phyloP scores from a whole-genome alignment of 1,140 invertebrate species.

The Lordiphosa stackelbergi region DNA sequence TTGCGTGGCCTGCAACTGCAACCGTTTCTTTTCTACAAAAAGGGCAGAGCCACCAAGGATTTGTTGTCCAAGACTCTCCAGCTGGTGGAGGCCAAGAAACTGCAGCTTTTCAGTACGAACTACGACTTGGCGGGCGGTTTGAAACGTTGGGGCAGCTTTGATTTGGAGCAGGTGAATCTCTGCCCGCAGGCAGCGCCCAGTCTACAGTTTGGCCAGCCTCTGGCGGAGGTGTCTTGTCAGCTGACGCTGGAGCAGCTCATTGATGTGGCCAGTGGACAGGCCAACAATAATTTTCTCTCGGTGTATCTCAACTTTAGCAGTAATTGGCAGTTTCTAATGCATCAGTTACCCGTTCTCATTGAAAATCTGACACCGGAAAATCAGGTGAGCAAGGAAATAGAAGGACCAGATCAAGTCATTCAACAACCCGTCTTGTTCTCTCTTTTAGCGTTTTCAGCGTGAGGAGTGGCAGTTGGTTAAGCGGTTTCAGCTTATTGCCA shows the following conservation, averaged over 20 bases:
- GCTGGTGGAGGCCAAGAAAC: constrained; percentile 21
- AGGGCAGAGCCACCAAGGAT: constrained; percentile 79
- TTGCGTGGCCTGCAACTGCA: constrained; percentile 77
- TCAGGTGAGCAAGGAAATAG: constrained; percentile 25
- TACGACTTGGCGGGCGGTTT: constrained; percentile 59
- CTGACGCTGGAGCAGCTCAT: constrained; percentile 79
- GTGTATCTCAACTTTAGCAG: constrained; percentile 79
- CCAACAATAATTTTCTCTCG: constrained; percentile 78
- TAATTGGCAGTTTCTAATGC: constrained; percentile 73
- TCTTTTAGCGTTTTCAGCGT: constrained; percentile 72
- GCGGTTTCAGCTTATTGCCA: constrained; percentile 84
- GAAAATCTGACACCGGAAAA: constrained; percentile 70
- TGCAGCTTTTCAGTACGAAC: constrained; percentile 70
- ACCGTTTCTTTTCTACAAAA: constrained; percentile 78
- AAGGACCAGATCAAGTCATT: too few relatives aligned
- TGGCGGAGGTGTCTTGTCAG: constrained; percentile 77
- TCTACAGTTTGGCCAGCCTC: constrained; percentile 19
- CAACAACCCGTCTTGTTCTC: background rate
- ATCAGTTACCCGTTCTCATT: constrained; percentile 81
- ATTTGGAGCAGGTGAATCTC: constrained; percentile 77
- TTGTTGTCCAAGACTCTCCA: constrained; percentile 47
- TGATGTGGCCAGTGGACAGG: constrained; percentile 60
- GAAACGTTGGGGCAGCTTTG: constrained; percentile 76
- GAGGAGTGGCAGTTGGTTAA: constrained; percentile 81
- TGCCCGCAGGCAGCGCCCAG: constrained; percentile 45